Conservation (phyloP, 2,113 vertebrate genomes). For the Anas platyrhynchos region DNA sequence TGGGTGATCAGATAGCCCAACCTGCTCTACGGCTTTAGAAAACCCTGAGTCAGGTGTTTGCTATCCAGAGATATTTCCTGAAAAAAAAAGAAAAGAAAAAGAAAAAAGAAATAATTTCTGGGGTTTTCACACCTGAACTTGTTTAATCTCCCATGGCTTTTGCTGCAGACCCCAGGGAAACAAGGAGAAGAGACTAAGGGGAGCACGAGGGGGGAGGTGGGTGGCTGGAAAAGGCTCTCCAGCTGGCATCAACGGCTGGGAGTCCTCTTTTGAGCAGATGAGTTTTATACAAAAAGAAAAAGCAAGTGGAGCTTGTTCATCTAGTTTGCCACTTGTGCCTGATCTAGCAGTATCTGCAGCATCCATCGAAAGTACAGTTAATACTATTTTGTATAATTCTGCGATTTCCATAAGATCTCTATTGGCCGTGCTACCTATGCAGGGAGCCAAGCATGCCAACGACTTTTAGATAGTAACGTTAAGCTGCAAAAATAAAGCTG, state of each 20-base stretch:
- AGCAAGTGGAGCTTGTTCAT: constrained; percentile 3
- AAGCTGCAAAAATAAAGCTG: background rate
- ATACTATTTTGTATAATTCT: constrained; percentile 32
- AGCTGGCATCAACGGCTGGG: background rate
- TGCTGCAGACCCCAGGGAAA: background rate
- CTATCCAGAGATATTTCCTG: background rate
- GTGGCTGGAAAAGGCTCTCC: background rate
- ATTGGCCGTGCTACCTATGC: background rate
- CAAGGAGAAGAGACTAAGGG: background rate
- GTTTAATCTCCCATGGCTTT: background rate
- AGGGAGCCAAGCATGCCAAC: background rate
- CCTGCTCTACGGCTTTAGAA: background rate
- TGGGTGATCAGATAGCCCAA: constrained; percentile 63
- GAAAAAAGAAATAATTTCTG: background rate
- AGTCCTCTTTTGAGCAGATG: background rate
- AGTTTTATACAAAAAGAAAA: background rate
- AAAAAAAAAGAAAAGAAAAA: background rate
- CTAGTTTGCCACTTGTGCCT: background rate
- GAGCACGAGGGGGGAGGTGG: background rate
- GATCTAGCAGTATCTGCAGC: background rate
- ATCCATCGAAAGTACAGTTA: background rate
- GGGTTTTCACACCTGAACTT: background rate
- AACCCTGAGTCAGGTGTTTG: constrained; percentile 49
- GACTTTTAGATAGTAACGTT: background rate
- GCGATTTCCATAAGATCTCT: background rate